phyloP scores from a whole-genome alignment of 2,797 vertebrate genomes.

The Champsocephalus gunnari region DNA sequence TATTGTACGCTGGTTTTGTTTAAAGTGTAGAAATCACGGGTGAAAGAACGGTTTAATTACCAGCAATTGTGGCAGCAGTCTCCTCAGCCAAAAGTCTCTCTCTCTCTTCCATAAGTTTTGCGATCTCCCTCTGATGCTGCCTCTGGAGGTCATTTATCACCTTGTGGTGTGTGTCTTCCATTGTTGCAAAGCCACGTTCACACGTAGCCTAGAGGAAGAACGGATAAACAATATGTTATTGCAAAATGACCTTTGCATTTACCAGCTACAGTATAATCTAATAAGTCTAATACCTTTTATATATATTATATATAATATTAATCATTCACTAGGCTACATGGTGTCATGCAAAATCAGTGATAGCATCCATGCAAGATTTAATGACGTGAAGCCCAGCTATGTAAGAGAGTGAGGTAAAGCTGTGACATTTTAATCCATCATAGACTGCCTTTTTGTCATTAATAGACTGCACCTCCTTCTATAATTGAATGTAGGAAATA shows the following conservation, averaged over 20 bases:
- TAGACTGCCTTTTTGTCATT: slow-evolving; percentile 14
- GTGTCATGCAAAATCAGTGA: slow-evolving; percentile 56
- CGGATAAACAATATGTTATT: slow-evolving; percentile 10
- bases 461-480: neutral
- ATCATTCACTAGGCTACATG: slow-evolving; percentile 19
- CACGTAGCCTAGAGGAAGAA: slow-evolving; percentile 90
- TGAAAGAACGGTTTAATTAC: slow-evolving; percentile 70
- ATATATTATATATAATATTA: slow-evolving; percentile 5
- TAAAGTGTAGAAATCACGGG: neutral
- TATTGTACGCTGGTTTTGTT: neutral
- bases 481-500: slow-evolving; percentile 51
- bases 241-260: neutral
- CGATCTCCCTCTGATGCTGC: slow-evolving; percentile 96
- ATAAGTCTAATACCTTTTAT: slow-evolving; percentile 10
- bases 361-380: slow-evolving; percentile 65
- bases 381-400: slow-evolving; percentile 38
- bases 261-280: neutral
- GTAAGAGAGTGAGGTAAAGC: slow-evolving; percentile 48
- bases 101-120: slow-evolving; percentile 94
- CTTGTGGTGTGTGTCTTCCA: slow-evolving; percentile 99
- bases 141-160: slow-evolving; percentile 95
- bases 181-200: slow-evolving; percentile 96
- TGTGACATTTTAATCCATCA: slow-evolving; percentile 24
- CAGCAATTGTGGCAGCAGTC: slow-evolving; percentile 96
- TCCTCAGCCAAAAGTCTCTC: slow-evolving; percentile 96